Evolutionary conservation across 2,888 invertebrate genomes (phyloP).

Genomic region (Augochlorella aurata): DNA sequence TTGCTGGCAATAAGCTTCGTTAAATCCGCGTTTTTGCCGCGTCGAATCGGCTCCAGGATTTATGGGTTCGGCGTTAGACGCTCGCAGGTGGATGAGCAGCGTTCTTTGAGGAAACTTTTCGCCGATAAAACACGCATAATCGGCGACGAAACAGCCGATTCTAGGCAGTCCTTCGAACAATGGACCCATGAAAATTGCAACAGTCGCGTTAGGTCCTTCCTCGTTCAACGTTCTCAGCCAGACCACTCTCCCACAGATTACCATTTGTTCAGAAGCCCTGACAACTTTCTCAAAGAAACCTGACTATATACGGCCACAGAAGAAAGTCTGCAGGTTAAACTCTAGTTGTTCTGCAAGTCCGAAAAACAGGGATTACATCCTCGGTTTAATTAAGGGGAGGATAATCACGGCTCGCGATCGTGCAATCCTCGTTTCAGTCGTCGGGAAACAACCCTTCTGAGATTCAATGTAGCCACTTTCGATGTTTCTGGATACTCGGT

Average conservation of each 20-base stretch:
- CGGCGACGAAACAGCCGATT: background rate
- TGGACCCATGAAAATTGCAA: constrained; percentile 15
- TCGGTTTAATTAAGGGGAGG: background rate
- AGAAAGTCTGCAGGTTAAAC: background rate
- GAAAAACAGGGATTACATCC: background rate
- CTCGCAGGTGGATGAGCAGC: background rate
- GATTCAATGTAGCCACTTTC: background rate
- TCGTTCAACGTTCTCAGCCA: constrained; percentile 1
- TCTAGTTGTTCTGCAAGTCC: background rate
- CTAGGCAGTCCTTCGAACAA: background rate
- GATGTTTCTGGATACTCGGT: too few species aligned
- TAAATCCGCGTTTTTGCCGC: constrained; percentile 3
- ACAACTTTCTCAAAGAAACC: constrained; percentile 14
- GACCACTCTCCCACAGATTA: constrained; percentile 15
- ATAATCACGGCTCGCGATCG: background rate
- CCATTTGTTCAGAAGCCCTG: constrained; percentile 5
- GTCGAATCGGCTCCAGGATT: background rate
- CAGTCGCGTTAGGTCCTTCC: background rate
- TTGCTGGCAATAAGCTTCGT: constrained; percentile 26
- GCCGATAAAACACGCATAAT: background rate
- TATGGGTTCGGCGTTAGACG: background rate
- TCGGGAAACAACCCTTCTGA: background rate
- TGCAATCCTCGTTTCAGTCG: background rate
- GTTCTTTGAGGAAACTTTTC: background rate
- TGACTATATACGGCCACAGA: background rate